phyloP scores from a whole-genome alignment of 2,888 invertebrate genomes.

The Agriopis leucophaearia region DNA sequence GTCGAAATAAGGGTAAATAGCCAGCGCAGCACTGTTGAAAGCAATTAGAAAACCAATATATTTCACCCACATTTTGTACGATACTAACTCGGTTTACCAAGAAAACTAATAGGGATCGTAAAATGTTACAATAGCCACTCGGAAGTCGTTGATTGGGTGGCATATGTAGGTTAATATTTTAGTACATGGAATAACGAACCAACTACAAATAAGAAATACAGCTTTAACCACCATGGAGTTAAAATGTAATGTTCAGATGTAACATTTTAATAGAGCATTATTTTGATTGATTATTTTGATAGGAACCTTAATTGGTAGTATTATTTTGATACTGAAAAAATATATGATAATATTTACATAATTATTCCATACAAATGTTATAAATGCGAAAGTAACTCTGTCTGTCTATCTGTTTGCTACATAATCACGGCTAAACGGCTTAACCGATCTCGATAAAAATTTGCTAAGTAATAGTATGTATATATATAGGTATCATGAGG shows the following conservation, averaged over 20 bases:
- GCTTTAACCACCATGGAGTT: neutral
- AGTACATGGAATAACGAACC: conserved; percentile 21
- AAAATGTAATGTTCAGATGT: neutral
- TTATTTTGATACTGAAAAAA: neutral
- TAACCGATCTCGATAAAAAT: too few species aligned
- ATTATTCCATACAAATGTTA: neutral
- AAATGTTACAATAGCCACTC: conserved; percentile 59
- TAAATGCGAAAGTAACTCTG: too few species aligned
- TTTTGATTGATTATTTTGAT: neutral
- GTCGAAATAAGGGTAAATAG: conserved; percentile 81
- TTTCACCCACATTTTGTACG: conserved; percentile 68
- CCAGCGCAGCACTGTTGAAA: conserved; percentile 49
- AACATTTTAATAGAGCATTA: neutral
- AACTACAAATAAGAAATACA: conserved; percentile 9
- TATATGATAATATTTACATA: neutral
- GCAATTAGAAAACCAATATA: conserved; percentile 61
- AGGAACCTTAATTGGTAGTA: neutral
- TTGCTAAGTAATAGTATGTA: too few species aligned
- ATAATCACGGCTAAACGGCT: too few species aligned
- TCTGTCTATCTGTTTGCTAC: too few species aligned
- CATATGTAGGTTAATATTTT: conserved; percentile 39
- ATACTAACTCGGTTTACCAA: conserved; percentile 57
- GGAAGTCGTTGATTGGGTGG: conserved; percentile 69
- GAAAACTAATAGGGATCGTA: conserved; percentile 57
- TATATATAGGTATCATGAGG: too few species aligned